phyloP scores from a whole-genome alignment of 2,797 vertebrate species.

The Anguilla obscura region DNA sequence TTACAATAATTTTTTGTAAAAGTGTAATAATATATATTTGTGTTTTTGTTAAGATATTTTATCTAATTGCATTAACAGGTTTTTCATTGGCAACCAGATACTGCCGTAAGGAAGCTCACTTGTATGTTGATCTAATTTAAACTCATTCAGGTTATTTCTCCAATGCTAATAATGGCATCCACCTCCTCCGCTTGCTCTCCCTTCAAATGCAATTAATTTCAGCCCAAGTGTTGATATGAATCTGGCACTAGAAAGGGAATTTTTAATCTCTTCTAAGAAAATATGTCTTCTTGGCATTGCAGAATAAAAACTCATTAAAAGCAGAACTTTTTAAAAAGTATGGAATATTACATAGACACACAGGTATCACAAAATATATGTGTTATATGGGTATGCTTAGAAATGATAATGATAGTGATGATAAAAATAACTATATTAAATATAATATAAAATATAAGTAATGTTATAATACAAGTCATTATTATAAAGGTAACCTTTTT shows the following conservation, averaged over 20 bases:
- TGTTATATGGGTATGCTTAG: background rate
- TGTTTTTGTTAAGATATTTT: background rate
- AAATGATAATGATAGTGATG: background rate
- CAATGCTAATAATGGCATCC: background rate
- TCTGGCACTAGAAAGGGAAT: background rate
- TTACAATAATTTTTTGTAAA: background rate
- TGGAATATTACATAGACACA: background rate
- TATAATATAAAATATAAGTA: background rate
- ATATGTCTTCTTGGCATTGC: background rate
- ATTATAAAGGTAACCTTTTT: background rate
- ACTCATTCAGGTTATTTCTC: background rate
- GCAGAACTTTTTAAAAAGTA: background rate
- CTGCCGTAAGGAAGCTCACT: background rate
- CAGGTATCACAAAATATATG: background rate
- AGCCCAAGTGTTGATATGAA: background rate
- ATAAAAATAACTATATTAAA: background rate
- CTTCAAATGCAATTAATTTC: background rate
- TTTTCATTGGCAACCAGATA: background rate
- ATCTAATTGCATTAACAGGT: background rate
- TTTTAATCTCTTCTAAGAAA: background rate
- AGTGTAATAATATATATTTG: background rate
- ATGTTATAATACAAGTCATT: background rate
- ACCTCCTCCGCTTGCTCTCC: background rate
- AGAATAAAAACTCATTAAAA: background rate
- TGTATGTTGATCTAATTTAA: background rate